phyloP scores from a whole-genome alignment of 2,888 invertebrate genomes.

The Torymus aiolomorphi region DNA sequence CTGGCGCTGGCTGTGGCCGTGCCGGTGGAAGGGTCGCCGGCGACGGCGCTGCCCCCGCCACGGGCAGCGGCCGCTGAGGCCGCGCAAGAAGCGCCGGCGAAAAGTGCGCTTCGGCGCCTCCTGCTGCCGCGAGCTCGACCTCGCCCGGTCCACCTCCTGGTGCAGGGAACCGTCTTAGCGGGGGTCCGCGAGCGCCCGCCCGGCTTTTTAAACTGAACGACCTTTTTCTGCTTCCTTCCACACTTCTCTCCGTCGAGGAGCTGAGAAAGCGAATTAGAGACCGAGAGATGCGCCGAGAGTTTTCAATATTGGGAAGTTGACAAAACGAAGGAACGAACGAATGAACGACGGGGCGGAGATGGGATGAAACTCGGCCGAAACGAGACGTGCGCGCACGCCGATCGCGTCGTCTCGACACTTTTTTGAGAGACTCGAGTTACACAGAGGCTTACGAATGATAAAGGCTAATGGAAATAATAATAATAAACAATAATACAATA shows the following conservation, averaged over 20 bases:
- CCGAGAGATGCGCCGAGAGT: not conserved
- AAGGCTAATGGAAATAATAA: slow-evolving; percentile 57
- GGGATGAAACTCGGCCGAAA: slow-evolving; percentile 3
- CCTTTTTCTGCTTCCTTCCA: slow-evolving; percentile 16
- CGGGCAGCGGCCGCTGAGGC: slow-evolving; percentile 22
- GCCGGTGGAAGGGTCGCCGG: slow-evolving; percentile 51
- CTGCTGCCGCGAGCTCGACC: slow-evolving; percentile 47
- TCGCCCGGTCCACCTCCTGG: slow-evolving; percentile 47
- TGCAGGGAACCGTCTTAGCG: slow-evolving; percentile 42
- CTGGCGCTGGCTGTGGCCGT: slow-evolving; percentile 57
- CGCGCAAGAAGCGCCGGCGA: slow-evolving; percentile 51
- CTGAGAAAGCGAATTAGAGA: slow-evolving; percentile 2
- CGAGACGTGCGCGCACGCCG: not conserved
- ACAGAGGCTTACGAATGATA: slow-evolving; percentile 51
- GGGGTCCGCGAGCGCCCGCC: not conserved
- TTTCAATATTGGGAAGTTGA: not conserved
- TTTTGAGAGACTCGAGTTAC: slow-evolving; percentile 2
- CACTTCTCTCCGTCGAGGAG: slow-evolving; percentile 14
- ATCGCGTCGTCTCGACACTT: slow-evolving; percentile 6
- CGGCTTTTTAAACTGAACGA: slow-evolving; percentile 20
- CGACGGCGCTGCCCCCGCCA: too few relatives aligned
- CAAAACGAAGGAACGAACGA: slow-evolving; percentile 10
- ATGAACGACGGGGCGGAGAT: too few relatives aligned
- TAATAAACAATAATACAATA: slow-evolving; percentile 59
- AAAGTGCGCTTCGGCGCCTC: slow-evolving; percentile 54